phyloP scores from a whole-genome alignment of 2,113 vertebrate species.

The Murina feae region DNA sequence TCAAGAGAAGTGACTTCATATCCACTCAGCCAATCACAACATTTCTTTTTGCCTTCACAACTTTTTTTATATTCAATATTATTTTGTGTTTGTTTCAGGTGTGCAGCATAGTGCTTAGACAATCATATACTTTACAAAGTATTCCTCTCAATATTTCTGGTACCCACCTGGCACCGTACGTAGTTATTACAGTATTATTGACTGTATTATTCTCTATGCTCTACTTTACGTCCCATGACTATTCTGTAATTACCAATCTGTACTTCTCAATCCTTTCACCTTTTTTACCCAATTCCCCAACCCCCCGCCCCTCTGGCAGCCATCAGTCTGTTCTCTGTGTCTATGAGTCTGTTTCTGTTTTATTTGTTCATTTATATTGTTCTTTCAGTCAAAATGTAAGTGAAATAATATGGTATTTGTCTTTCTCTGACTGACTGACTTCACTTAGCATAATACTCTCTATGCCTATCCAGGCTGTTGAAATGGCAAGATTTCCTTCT shows the following conservation, averaged over 20 bases:
- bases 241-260: background rate
- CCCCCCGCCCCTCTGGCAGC: background rate
- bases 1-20: background rate
- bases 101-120: background rate
- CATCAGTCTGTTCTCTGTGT: background rate
- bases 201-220: background rate
- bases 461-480: background rate
- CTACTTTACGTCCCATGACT: background rate
- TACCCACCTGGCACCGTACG: background rate
- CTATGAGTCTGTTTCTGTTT: background rate
- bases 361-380: background rate
- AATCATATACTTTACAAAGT: background rate
- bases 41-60: background rate
- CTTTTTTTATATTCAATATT: background rate
- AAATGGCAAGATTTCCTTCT: background rate
- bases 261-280: background rate
- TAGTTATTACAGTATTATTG: background rate
- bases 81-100: background rate
- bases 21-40: background rate
- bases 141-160: background rate
- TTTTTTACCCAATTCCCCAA: background rate
- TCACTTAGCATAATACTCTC: background rate
- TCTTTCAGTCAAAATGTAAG: background rate
- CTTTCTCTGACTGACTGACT: background rate
- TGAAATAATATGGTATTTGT: background rate